Evolutionary conservation across 2,113 vertebrate species (phyloP).

Genomic region (Rhinogobius similis): DNA sequence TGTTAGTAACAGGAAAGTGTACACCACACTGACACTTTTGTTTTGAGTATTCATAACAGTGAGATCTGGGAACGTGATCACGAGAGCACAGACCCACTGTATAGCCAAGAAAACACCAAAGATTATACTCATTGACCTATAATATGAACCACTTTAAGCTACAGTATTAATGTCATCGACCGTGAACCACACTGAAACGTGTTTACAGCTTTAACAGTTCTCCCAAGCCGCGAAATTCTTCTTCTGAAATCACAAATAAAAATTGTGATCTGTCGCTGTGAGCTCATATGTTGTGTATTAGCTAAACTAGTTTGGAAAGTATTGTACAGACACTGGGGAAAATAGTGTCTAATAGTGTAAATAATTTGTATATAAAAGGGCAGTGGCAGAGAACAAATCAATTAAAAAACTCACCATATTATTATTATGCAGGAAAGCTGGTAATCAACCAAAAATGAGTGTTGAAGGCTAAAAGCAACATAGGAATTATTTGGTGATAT

Average conservation of each 20-base stretch:
- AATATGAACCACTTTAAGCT: not conserved
- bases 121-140: not conserved
- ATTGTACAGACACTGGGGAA: not conserved
- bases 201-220: slow-evolving; percentile 14
- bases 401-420: not conserved
- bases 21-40: not conserved
- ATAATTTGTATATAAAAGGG: not conserved
- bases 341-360: slow-evolving; percentile 24
- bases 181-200: not conserved
- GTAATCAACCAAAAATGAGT: not conserved
- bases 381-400: not conserved
- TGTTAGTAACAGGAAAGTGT: not conserved
- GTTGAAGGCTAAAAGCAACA: not conserved
- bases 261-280: not conserved
- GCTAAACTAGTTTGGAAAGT: not conserved
- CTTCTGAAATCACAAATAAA: not conserved
- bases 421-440: not conserved
- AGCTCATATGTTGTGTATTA: not conserved
- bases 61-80: not conserved
- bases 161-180: not conserved
- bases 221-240: not conserved
- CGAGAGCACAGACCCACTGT: not conserved
- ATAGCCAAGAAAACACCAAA: not conserved
- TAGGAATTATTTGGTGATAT: not conserved
- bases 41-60: not conserved